Percentiles rank a stretch among this genome's conserved stretches.
Evolutionary conservation across 2,113 vertebrate species (phyloP).

Genomic region (Herpailurus yagouaroundi): DNA sequence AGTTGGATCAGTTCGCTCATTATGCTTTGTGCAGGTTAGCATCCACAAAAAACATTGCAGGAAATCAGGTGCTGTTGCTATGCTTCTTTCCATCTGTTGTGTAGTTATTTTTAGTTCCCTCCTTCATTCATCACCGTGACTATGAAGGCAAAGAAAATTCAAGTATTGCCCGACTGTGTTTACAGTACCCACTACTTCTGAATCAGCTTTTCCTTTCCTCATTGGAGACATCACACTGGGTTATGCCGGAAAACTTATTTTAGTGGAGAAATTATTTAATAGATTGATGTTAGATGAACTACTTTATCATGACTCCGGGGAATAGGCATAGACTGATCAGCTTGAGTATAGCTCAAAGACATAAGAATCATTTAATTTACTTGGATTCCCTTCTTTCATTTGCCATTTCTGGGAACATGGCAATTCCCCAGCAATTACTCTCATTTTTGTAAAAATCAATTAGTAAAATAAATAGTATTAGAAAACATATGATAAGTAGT

Average conservation of each 20-base stretch:
- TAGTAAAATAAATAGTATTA: neutral
- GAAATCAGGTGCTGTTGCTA: neutral
- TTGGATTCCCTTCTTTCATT: neutral
- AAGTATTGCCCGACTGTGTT: neutral
- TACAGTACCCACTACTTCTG: neutral
- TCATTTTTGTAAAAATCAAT: neutral
- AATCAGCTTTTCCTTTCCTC: conserved; percentile 15
- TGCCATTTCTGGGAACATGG: neutral
- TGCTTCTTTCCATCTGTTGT: neutral
- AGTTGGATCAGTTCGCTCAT: neutral
- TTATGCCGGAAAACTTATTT: neutral
- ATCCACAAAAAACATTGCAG: neutral
- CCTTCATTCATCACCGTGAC: conserved; percentile 45
- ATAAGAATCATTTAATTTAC: neutral
- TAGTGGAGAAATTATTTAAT: conserved; percentile 2
- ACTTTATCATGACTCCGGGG: neutral
- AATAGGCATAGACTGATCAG: neutral
- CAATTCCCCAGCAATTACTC: neutral
- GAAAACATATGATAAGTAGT: neutral
- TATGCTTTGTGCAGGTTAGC: neutral
- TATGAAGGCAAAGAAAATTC: neutral
- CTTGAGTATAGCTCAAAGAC: neutral
- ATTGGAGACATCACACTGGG: neutral
- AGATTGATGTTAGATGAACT: neutral
- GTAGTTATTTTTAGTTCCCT: conserved; percentile 49